Conservation (phyloP, 2,888 invertebrate genomes). For the Peribatodes rhomboidaria region DNA sequence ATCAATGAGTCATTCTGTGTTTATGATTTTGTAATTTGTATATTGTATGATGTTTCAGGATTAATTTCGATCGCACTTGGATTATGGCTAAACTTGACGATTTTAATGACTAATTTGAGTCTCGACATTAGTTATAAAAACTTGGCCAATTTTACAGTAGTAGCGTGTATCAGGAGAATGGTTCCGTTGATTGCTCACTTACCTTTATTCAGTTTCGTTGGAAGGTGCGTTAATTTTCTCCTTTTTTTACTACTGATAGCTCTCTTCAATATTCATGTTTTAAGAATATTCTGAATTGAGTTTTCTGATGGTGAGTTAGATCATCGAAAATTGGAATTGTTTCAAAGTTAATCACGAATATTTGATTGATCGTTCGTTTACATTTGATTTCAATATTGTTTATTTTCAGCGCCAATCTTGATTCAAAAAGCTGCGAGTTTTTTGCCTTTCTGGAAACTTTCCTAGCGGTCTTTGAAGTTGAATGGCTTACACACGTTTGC, state of each 20-base stretch:
- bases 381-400: conserved; percentile 37
- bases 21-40: not conserved
- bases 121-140: conserved; percentile 71
- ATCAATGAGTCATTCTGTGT: conserved; percentile 19
- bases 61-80: conserved; percentile 57
- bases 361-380: conserved; percentile 3
- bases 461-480: conserved; percentile 78
- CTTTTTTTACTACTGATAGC: not conserved
- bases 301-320: not conserved
- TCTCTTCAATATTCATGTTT: not conserved
- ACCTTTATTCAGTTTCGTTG: conserved; percentile 49
- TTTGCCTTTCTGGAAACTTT: conserved; percentile 76
- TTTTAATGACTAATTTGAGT: conserved; percentile 58
- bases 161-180: conserved; percentile 60
- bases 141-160: conserved; percentile 70
- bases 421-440: conserved; percentile 63
- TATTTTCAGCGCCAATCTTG: conserved; percentile 27
- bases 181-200: conserved; percentile 50
- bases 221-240: conserved; percentile 48
- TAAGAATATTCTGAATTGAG: not conserved
- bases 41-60: conserved; percentile 56
- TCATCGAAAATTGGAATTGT: not conserved
- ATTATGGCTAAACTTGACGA: conserved; percentile 59
- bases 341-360: not conserved
- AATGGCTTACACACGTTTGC: conserved; percentile 77